Evolutionary conservation across 2,888 invertebrate genomes (phyloP).

Genomic region (Chrysodeixis includens): DNA sequence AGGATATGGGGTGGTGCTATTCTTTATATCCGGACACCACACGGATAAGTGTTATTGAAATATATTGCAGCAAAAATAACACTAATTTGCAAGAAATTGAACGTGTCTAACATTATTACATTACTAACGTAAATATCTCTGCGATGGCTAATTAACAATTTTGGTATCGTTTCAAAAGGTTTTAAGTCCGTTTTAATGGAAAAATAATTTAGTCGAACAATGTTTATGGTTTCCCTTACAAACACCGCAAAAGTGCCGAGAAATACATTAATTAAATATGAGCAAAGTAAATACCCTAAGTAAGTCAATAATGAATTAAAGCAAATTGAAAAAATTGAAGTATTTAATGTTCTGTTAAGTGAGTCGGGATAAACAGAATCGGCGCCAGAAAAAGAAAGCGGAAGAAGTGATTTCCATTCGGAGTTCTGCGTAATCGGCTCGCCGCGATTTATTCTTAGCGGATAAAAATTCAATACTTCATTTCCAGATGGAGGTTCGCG

Average conservation of each 20-base stretch:
- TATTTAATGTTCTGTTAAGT: slow-evolving; percentile 49
- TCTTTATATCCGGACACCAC: too few relatives aligned
- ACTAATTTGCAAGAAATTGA: too few relatives aligned
- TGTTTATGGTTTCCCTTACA: slow-evolving; percentile 2
- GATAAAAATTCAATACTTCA: slow-evolving; percentile 64
- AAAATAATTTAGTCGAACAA: neutral
- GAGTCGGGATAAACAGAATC: slow-evolving; percentile 44
- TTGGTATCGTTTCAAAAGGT: neutral
- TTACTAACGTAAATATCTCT: too few relatives aligned
- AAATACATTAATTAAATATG: neutral
- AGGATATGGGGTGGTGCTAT: too few relatives aligned
- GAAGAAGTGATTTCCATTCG: slow-evolving; percentile 47
- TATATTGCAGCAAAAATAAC: too few relatives aligned
- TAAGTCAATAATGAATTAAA: slow-evolving; percentile 39
- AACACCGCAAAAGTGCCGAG: neutral
- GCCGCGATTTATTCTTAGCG: slow-evolving; percentile 62
- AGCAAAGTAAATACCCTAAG: neutral
- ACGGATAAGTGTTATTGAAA: too few relatives aligned
- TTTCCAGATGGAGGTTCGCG: slow-evolving; percentile 49
- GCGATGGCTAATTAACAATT: neutral
- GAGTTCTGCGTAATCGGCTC: slow-evolving; percentile 63
- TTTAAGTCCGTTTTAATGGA: neutral
- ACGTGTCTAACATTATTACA: too few relatives aligned
- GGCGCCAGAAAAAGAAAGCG: slow-evolving; percentile 29
- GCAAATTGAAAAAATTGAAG: slow-evolving; percentile 40